Base-by-base conservation (phyloP, 2,888 invertebrate species). In the Petrolisthes cinctipes region DNA sequence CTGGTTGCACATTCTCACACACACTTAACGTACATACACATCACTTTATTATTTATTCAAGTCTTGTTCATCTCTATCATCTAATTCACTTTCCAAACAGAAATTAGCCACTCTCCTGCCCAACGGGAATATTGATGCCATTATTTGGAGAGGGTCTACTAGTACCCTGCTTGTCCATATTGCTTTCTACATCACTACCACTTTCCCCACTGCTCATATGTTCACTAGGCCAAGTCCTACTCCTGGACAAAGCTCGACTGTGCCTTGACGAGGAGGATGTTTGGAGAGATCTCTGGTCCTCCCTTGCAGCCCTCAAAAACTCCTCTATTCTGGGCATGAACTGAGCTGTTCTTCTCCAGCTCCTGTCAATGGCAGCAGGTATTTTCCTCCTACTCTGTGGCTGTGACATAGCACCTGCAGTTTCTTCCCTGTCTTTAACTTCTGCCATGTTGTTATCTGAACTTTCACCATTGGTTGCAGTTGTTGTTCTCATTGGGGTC, bases 241-340 rank as follows among this genome's bases (percentile, higher is more conserved):
- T 66, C 23, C 11, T 81, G 71, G 20, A 6, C 14, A 11, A 71
- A n/a, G 20, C 71, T 14, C 61, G 20, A 57, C 20, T 37, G 61
- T 23, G 61, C 20, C 37, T 9, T 20, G 20, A 57, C 9, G 61
- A 80, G 61, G 23, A 53, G 61, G 61, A 11, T 17, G 61, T 56
- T 61, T 20, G 20, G 61, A 57, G 37, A 81, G 37, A 23, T 75
- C 57, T 57, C 73, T 51, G 6, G 20, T 57, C 68, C 73, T 80
- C 71, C 14, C 54, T 17, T 57, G 57, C 80, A 83, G 71, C 17
- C 53, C 75, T 83, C 61, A 80, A 37, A 76, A 83, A 90, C 54
- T 90, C 88, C 23, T 90, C 89, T 66, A 90, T 76, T 68, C 86
- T 83, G n/a, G 89, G 89, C 89, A 90, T 90, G 79, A 90, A 57